Base-by-base conservation (phyloP, 2,113 vertebrate species). In the Australoheros scitulus region DNA sequence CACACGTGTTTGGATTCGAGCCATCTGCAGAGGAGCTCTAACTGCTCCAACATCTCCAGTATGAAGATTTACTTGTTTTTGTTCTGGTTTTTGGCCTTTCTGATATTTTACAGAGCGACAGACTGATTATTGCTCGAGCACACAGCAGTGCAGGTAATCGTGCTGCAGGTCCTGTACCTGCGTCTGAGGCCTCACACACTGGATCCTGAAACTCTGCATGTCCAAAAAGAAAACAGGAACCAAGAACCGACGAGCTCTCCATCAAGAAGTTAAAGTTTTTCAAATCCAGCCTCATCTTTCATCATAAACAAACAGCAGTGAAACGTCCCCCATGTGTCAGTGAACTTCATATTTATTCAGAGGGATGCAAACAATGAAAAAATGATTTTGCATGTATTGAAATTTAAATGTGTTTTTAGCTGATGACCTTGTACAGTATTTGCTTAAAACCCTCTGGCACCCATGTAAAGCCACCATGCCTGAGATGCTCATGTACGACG, bases 81-180 rank as follows among this genome's bases (percentile, higher is more conserved):
- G 26, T 26, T 47, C 41, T 68, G 26, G 0, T 7, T 70, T 70
- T 70, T 0, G 41, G 18, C 41, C 29, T 50, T 70, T 20, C 41
- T 70, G 41, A 68, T 41, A 11, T 47, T 1, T 26, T 41, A 26
- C 47, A 43, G 14, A 18, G 38, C 3, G 15, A 43, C 11, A 50
- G 24, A 18, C 17, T 0, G 14, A 50, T 50, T 50, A 50, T 50
- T 17, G 17, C 64, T 3, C 11, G 5, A 70, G 41, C 22, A 47
- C 47, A 47, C 14, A 43, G 0, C 41, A 0, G 47, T 47, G 15
- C 11, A 26, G 24, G 22, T 7, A 70, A 52, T 15, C 24, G 0
- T 29, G 22, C 22, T 47, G 41, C 41, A 18, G 64, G 15, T 70
- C 10, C 2, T 50, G 0, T 1, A 70, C 0, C 43, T 50, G 43